phyloP scores from a whole-genome alignment of 2,888 invertebrate genomes.

The Acleris laterana region DNA sequence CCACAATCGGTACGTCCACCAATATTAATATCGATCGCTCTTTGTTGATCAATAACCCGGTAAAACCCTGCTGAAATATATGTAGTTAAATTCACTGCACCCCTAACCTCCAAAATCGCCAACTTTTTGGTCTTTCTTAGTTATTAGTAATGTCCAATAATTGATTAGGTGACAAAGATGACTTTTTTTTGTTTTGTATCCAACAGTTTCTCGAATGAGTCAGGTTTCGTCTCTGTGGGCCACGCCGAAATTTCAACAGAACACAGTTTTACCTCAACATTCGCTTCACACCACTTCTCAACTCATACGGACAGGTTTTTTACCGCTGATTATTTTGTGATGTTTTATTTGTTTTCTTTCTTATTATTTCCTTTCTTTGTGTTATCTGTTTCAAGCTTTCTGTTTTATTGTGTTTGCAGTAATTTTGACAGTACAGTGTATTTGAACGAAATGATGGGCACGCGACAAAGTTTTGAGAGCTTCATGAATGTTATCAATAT shows the following conservation, averaged over 20 bases:
- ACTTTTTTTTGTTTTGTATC: conserved; percentile 20
- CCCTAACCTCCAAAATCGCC: too few species aligned
- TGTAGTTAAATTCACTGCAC: too few species aligned
- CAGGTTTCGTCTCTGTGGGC: conserved; percentile 81
- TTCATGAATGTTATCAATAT: conserved; percentile 79
- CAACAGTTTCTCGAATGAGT: conserved; percentile 80
- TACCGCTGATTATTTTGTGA: conserved; percentile 23
- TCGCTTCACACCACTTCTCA: conserved; percentile 76
- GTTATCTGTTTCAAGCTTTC: conserved; percentile 58
- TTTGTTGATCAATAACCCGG: conserved; percentile 33
- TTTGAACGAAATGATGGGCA: conserved; percentile 78
- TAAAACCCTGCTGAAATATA: too few species aligned
- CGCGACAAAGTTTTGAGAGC: conserved; percentile 79
- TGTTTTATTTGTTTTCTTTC: conserved; percentile 39
- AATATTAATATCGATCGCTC: conserved; percentile 47
- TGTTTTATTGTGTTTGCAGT: conserved; percentile 80
- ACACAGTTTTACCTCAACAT: conserved; percentile 75
- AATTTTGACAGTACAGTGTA: conserved; percentile 82
- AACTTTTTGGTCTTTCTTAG: too few species aligned
- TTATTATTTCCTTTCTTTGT: conserved; percentile 40
- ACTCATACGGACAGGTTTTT: conserved; percentile 77
- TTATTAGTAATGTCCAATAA: too few species aligned
- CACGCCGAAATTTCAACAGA: conserved; percentile 76
- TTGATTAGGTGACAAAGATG: neutral
- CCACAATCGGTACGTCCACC: conserved; percentile 74